phyloP scores from a whole-genome alignment of 2,113 vertebrate species.

The Melanerpes formicivorus region DNA sequence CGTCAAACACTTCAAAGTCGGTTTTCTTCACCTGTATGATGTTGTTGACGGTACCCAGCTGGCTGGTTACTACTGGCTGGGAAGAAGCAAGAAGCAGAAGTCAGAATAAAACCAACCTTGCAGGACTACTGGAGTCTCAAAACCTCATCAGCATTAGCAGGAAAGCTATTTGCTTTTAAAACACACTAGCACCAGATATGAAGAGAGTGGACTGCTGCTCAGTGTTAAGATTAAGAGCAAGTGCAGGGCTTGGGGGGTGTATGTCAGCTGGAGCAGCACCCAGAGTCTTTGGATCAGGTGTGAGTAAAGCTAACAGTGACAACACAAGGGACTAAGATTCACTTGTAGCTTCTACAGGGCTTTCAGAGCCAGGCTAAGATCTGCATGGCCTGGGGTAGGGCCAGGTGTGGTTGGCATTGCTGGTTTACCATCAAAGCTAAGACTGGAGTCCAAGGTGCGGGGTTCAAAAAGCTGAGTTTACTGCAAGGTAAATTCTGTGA shows the following conservation, averaged over 20 bases:
- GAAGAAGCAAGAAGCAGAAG: slow-evolving; percentile 45
- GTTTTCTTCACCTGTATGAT: slow-evolving; percentile 93
- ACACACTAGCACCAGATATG: not conserved
- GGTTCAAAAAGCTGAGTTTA: not conserved
- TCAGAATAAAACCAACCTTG: not conserved
- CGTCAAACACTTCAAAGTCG: slow-evolving; percentile 98
- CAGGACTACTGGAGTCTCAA: not conserved
- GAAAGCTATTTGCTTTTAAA: not conserved
- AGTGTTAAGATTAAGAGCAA: not conserved
- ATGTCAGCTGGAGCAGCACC: not conserved
- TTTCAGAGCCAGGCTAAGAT: not conserved
- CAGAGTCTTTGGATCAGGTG: not conserved
- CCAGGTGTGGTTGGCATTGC: not conserved
- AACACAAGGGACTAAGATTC: not conserved
- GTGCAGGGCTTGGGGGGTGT: not conserved
- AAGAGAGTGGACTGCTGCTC: not conserved
- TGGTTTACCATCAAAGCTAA: not conserved
- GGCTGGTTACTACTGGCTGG: slow-evolving; percentile 89
- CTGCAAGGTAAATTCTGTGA: not conserved
- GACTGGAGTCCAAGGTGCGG: not conserved
- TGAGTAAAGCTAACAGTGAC: not conserved
- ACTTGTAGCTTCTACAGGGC: not conserved
- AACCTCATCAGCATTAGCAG: not conserved
- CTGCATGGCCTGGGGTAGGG: not conserved
- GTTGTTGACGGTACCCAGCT: slow-evolving; percentile 94